A percentile compares a stretch with the other conserved stretches of the same genome.
These are phyloP conservation scores for Centropyge bicolor DNA, from an alignment of 2,797 vertebrate genomes.

Conservation along the genomic window DNA sequence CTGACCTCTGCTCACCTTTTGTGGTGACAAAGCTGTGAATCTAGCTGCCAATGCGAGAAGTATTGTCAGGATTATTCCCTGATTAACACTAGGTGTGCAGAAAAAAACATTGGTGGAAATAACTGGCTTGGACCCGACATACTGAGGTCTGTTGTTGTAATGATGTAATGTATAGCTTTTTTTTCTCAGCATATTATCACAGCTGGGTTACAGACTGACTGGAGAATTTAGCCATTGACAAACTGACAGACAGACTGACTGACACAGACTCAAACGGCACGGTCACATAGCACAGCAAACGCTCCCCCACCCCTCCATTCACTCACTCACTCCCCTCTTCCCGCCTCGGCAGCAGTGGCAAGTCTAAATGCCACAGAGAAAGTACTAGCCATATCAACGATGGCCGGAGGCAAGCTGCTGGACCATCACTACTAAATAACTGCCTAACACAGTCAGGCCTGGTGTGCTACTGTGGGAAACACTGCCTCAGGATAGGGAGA, in stretches of 20 bases:
- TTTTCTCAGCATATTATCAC: not conserved
- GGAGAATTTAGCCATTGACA: not conserved
- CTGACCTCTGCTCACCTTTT: not conserved
- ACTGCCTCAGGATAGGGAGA: conserved; percentile 43
- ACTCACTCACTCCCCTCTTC: conserved; percentile 19
- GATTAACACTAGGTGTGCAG: not conserved
- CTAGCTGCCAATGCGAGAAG: too few species aligned
- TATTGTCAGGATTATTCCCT: not conserved
- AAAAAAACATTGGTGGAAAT: not conserved
- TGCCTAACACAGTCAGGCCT: conserved; percentile 42
- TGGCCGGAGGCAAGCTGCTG: conserved; percentile 48
- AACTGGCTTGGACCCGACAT: not conserved
- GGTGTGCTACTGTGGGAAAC: conserved; percentile 29
- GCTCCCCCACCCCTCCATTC: not conserved
- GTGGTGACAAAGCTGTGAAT: not conserved
- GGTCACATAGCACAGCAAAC: not conserved
- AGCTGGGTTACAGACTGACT: not conserved
- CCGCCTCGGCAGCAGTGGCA: conserved; percentile 2
- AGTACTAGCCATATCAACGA: conserved; percentile 35
- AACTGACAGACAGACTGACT: not conserved
- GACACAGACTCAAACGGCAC: not conserved
- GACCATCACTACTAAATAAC: conserved; percentile 53
- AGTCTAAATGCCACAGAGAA: conserved; percentile 46
- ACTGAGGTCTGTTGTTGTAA: not conserved
- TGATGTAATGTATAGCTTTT: not conserved